These are phyloP conservation scores for Psittacula derbiana DNA, from an alignment of 2,797 vertebrate species.

Conservation along the genomic window DNA sequence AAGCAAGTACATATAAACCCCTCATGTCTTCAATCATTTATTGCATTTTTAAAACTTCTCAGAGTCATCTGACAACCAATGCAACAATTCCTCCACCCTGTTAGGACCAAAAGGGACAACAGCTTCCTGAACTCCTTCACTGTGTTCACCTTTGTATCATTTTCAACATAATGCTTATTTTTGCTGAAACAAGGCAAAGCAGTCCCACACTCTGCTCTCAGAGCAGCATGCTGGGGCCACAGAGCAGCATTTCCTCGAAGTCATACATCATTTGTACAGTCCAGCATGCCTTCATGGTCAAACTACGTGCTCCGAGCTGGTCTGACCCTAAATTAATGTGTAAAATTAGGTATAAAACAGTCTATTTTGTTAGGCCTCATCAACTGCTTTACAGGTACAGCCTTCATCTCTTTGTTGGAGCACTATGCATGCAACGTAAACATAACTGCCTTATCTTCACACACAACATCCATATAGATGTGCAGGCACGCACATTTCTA, in stretches of 20 bases:
- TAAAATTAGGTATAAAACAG: background rate
- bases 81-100: background rate
- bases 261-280: rapidly evolving
- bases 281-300: background rate
- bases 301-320: background rate
- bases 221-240: rapidly evolving
- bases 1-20: background rate
- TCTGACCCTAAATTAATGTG: background rate
- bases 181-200: background rate
- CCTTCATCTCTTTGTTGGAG: background rate
- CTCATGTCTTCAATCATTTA: background rate
- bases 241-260: background rate
- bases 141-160: background rate
- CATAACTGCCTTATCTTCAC: rapidly evolving
- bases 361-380: background rate
- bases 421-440: rapidly evolving
- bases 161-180: background rate
- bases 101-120: background rate
- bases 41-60: background rate
- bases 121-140: background rate
- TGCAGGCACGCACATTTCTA: background rate
- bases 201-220: background rate
- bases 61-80: background rate
- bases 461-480: background rate
- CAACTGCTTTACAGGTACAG: background rate